Percentiles rank a stretch among this genome's conserved stretches.
phyloP scores from a whole-genome alignment of 1,140 invertebrate species.

The Drosophila malerkotliana region DNA sequence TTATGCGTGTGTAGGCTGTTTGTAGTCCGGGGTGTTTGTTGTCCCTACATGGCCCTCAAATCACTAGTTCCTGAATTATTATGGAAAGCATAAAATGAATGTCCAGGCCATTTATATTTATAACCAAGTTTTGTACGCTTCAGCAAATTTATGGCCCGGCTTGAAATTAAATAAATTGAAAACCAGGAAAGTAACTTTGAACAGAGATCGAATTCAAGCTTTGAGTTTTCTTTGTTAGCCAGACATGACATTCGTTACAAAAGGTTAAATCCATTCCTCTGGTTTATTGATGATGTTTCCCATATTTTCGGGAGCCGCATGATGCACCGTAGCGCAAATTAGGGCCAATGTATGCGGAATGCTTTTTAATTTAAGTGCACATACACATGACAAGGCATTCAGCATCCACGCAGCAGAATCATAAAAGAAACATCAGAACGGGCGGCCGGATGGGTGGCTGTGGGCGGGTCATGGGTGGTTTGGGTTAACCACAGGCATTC shows the following conservation, averaged over 20 bases:
- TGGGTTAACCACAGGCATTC: conserved; percentile 55
- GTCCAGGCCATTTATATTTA: conserved; percentile 78
- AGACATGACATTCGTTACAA: background rate
- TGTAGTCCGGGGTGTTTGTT: conserved; percentile 39
- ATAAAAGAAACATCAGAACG: conserved; percentile 50
- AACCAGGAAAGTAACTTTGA: conserved; percentile 27
- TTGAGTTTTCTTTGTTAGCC: too few relatives aligned
- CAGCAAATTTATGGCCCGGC: conserved; percentile 68
- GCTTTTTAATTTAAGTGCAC: conserved; percentile 62
- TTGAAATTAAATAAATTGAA: conserved; percentile 65
- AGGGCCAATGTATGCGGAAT: conserved; percentile 44
- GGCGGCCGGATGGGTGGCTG: conserved; percentile 7
- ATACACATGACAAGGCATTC: conserved; percentile 48
- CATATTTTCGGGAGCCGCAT: conserved; percentile 24
- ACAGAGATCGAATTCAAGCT: background rate
- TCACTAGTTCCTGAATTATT: conserved; percentile 80
- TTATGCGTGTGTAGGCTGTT: conserved; percentile 76
- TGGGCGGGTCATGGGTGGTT: background rate
- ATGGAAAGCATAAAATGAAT: conserved; percentile 80
- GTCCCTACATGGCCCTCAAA: conserved; percentile 57
- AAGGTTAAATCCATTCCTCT: conserved; percentile 11
- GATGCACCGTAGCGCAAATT: conserved; percentile 26
- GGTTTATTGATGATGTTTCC: conserved; percentile 4
- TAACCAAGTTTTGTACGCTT: conserved; percentile 72
- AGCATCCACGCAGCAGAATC: conserved; percentile 39